Evolutionary conservation across 2,797 vertebrate genomes (phyloP), one percentile per base, ranked within the genome.

Genomic region (Pyrocephalus nanus): DNA sequence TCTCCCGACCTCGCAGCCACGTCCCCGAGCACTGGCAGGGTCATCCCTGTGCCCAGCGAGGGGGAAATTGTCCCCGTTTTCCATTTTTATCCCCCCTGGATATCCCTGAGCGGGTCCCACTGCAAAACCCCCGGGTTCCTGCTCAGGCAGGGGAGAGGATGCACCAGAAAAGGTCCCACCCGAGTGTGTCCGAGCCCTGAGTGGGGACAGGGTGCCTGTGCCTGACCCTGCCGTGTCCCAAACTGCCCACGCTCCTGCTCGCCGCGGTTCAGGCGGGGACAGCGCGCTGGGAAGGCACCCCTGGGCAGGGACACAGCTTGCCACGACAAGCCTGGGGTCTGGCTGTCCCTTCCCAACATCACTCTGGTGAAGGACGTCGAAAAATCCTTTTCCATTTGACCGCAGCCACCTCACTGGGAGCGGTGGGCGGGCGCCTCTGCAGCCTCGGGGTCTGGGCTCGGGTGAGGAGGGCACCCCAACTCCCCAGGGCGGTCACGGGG

Each of bases 131-230:
- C 26, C 1, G 0, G 4, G 27, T 2, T 80, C 30, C 54, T 61
- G 30, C 40, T 58, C 1, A 1, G 61, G 12, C 16, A 38, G 71
- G 45, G 70, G 27, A 65, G 34, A 65, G 19, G 77, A 38, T 29
- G 54, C 30, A 88, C 42, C 27, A 18, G 58, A 8, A 50, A 42
- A 38, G 15, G n/a, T 27, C 15, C 53, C 25, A 80, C 12, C 9
- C 30, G 0, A 23, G 25, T 0, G 18, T 15, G 18, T 3, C 86
- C 61, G 20, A n/a, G 69, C 17, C 2, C 2, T 0, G 2, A 50
- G 26, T n/a, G 64, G 81, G 78, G 34, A 53, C 50, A 13, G 51
- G 69, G 17, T 2, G 0, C 0, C 0, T 5, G 5, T 9, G 9
- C 65, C 67, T 72, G 27, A 27, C 22, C n/a, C 50, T 16, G 51